These are phyloP conservation scores for Chionodraco myersi DNA, from an alignment of 2,113 vertebrate genomes.

Conservation along the genomic window DNA sequence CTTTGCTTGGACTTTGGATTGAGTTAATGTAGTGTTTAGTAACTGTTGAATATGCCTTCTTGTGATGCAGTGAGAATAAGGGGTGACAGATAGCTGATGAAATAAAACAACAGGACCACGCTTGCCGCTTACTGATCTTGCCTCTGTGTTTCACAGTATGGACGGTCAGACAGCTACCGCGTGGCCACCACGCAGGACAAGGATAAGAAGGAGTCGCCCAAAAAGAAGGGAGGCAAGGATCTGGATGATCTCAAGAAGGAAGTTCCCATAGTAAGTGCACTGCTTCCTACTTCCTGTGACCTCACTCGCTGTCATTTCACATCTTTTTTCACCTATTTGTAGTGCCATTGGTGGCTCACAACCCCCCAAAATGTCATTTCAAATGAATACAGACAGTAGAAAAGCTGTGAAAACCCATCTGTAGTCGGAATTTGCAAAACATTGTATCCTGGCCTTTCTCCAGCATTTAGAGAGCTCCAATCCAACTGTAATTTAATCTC, in stretches of 20 bases:
- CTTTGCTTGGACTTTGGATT: neutral
- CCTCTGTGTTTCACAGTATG: constrained; percentile 84
- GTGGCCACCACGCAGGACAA: constrained; percentile 94
- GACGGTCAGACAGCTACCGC: constrained; percentile 93
- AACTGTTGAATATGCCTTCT: neutral
- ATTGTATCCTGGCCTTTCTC: constrained; percentile 20
- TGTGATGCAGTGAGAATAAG: neutral
- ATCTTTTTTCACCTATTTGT: neutral
- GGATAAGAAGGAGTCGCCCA: constrained; percentile 88
- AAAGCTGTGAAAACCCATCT: constrained; percentile 10
- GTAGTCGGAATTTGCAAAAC: constrained; percentile 10
- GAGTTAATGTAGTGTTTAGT: neutral
- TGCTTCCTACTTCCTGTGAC: neutral
- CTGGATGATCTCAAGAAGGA: constrained; percentile 95
- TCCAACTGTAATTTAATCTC: constrained; percentile 42
- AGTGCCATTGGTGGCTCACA: neutral
- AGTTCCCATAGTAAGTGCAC: constrained; percentile 88
- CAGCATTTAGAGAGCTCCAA: constrained; percentile 10
- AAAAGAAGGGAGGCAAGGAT: constrained; percentile 90
- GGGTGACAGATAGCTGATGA: neutral
- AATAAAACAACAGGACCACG: neutral
- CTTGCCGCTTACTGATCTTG: neutral
- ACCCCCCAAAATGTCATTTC: neutral
- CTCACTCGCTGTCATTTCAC: neutral
- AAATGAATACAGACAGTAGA: neutral